phyloP scores from a whole-genome alignment of 2,888 invertebrate species.

The Drosophila neonasuta region DNA sequence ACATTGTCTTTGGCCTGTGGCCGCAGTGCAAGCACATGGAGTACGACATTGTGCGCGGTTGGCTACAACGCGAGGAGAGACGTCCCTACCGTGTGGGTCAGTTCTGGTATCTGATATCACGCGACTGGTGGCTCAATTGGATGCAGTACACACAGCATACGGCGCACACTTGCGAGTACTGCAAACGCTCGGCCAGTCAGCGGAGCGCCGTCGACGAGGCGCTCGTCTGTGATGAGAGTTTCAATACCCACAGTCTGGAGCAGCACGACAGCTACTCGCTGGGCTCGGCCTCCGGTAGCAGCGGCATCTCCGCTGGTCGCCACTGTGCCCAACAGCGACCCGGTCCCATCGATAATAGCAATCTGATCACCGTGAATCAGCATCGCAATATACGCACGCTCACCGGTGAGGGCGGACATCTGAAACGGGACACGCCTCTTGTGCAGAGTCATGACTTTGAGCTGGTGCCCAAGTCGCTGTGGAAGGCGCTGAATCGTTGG shows the following conservation, averaged over 20 bases:
- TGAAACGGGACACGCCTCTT: constrained; percentile 88
- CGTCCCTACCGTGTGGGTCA: constrained; percentile 91
- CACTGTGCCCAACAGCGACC: constrained; percentile 83
- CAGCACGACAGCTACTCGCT: constrained; percentile 83
- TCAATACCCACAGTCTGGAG: constrained; percentile 86
- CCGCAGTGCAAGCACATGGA: constrained; percentile 92
- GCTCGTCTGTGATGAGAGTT: constrained; percentile 87
- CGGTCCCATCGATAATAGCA: constrained; percentile 90
- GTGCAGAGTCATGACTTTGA: constrained; percentile 93
- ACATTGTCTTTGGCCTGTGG: constrained; percentile 91
- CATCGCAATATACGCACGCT: constrained; percentile 88
- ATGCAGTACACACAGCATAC: constrained; percentile 85
- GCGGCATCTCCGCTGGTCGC: constrained; percentile 86
- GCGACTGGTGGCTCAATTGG: constrained; percentile 95
- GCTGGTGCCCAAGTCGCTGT: constrained; percentile 91
- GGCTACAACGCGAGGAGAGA: constrained; percentile 90
- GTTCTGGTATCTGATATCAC: constrained; percentile 93
- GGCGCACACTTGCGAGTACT: constrained; percentile 82
- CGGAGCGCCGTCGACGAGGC: constrained; percentile 84
- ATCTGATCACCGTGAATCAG: constrained; percentile 85
- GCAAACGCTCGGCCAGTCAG: constrained; percentile 79
- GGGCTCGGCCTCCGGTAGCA: constrained; percentile 84
- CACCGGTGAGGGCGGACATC: constrained; percentile 93
- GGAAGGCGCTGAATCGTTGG: constrained; percentile 94
- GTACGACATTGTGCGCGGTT: constrained; percentile 90